Conservation (phyloP, 2,888 invertebrate genomes). For the Plebejus melissa region DNA sequence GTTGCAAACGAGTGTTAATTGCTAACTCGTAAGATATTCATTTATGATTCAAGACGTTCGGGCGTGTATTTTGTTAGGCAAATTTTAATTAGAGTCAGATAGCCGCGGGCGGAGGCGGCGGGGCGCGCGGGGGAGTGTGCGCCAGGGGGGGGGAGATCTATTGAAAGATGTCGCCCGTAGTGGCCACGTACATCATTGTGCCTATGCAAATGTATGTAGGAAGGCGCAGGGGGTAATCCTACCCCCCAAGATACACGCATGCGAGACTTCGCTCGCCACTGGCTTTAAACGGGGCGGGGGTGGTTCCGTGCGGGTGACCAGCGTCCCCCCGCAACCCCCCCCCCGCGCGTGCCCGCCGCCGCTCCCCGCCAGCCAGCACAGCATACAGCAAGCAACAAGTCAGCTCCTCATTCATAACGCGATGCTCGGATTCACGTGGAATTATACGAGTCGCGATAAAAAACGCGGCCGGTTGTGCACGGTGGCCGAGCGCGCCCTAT, state of each 20-base stretch:
- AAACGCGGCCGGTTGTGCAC: conserved; percentile 62
- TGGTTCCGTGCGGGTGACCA: conserved; percentile 79
- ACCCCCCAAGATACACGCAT: conserved; percentile 57
- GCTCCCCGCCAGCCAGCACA: not conserved
- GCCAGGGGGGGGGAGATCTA: conserved; percentile 50
- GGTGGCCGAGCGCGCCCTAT: conserved; percentile 64
- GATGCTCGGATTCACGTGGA: not conserved
- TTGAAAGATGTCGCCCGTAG: conserved; percentile 67
- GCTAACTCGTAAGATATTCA: not conserved
- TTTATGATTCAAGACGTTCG: conserved; percentile 31
- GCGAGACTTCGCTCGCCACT: conserved; percentile 79
- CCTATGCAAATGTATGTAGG: conserved; percentile 77
- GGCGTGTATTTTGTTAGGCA: conserved; percentile 49
- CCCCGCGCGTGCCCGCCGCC: not conserved
- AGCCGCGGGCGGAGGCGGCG: not conserved
- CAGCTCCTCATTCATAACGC: not conserved
- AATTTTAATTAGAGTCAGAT: conserved; percentile 26
- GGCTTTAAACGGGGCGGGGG: conserved; percentile 77
- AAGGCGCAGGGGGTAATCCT: conserved; percentile 56
- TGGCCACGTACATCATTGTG: conserved; percentile 79
- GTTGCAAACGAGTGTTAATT: too few species aligned
- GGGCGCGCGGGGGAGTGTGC: not conserved
- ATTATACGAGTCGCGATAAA: not conserved
- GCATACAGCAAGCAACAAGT: conserved; percentile 25
- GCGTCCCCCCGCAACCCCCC: conserved; percentile 33